Conservation (phyloP, 1,140 invertebrate genomes). For the Solen grandis region DNA sequence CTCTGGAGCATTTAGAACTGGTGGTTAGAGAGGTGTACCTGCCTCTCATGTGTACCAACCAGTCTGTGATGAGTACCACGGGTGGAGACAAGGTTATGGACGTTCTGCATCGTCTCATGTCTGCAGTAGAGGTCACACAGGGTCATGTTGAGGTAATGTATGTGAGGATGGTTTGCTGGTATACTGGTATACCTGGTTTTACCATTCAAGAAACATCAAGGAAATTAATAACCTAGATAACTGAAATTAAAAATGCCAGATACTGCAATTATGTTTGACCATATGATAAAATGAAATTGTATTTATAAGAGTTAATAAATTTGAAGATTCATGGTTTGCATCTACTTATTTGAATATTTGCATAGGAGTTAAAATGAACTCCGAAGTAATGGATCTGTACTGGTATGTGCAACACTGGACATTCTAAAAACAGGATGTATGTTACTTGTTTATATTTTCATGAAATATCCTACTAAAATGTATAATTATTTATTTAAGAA, state of each 20-base stretch:
- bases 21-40: slow-evolving; percentile 79
- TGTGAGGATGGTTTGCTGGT: not conserved
- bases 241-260: not conserved
- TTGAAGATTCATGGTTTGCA: no score
- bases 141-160: slow-evolving; percentile 77
- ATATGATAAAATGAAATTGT: no score
- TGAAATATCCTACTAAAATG: no score
- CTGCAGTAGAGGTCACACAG: slow-evolving; percentile 77
- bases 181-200: not conserved
- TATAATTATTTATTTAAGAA: no score
- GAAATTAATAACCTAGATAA: not conserved
- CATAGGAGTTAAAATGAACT: no score
- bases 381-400: no score
- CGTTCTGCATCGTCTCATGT: slow-evolving; percentile 79
- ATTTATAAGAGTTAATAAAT: no score
- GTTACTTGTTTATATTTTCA: no score
- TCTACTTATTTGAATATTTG: no score
- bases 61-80: slow-evolving; percentile 64
- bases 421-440: no score
- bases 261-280: no score
- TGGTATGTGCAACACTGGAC: no score
- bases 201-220: not conserved
- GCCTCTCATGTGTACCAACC: slow-evolving; percentile 78
- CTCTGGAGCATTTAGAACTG: slow-evolving; percentile 77
- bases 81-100: slow-evolving; percentile 80